Evolutionary conservation across 2,888 invertebrate genomes (phyloP), one percentile per base, ranked within the genome.

Genomic region (Tenthredo scrophulariae): DNA sequence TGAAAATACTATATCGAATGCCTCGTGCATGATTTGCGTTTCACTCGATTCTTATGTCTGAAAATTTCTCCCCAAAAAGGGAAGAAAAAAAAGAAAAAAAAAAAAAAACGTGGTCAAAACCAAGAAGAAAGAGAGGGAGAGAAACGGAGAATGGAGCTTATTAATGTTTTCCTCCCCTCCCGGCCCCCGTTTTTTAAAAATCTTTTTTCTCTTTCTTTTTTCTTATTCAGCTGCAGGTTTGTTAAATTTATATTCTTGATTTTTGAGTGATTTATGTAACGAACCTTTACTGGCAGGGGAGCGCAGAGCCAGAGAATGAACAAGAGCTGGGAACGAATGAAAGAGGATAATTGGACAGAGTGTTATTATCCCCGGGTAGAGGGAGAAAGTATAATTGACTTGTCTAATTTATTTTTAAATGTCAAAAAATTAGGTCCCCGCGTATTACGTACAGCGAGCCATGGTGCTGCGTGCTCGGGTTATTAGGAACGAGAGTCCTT

Each of bases 341-440:
- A 80, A 80, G 80, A 80, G 80, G 80, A 80, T 80, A 80, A 80
- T 80, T 80, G 80, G 80, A 80, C 80, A 62, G 80, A 62, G 80
- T 80, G 80, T 80, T 80, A 80, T 80, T 80, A 80, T 80, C 80
- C 80, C 29, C 5, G 37, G 80, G 58, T 58, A 50, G 80, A 50
- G 58, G 37, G 58, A 50, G 58, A 37, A 62, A 62, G 62, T 37
- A 80, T 80, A 80, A 80, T 80, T 80, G 80, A 80, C 80, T 62
- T 62, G 33, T 80, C 80, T 80, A 58, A 80, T 80, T 62, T 80
- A 62, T 80, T 80, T 80, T 62, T 80, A 80, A 80, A 80, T 80
- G 80, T 80, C 80, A 80, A 80, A 80, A 80, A 80, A 80, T 62
- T 80, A 80, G 62, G 58, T 62, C 58, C 18, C n/a, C 79, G 79